Evolutionary conservation across 2,113 vertebrate genomes (phyloP).

Genomic region (Orthonyx spaldingii): DNA sequence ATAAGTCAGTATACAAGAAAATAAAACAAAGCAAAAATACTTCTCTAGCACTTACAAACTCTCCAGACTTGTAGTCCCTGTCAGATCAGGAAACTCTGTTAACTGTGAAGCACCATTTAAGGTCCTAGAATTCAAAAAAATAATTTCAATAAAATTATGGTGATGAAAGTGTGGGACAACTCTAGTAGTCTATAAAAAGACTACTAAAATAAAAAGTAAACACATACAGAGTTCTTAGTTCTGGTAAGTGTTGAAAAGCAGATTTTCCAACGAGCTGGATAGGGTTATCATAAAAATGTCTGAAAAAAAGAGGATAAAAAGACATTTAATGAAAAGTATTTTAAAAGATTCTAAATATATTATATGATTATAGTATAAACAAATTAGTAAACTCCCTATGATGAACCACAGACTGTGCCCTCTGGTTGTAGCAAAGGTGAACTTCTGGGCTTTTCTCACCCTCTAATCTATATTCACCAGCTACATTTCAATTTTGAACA

Average conservation of each 20-base stretch:
- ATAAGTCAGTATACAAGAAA: not conserved
- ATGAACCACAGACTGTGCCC: not conserved
- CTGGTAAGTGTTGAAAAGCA: slow-evolving; percentile 90
- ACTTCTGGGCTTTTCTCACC: not conserved
- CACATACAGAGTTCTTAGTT: slow-evolving; percentile 81
- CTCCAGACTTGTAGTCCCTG: slow-evolving; percentile 86
- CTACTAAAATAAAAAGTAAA: not conserved
- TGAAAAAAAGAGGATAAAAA: slow-evolving; percentile 63
- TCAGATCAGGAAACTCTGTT: slow-evolving; percentile 89
- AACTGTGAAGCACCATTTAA: slow-evolving; percentile 91
- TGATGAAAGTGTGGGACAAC: not conserved
- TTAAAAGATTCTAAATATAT: not conserved
- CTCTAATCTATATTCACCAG: not conserved
- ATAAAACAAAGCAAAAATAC: not conserved
- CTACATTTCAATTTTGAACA: not conserved
- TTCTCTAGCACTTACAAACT: slow-evolving; percentile 83
- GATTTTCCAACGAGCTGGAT: slow-evolving; percentile 88
- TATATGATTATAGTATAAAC: not conserved
- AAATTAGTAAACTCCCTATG: not conserved
- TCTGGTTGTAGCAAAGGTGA: not conserved
- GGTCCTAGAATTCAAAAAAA: slow-evolving; percentile 73
- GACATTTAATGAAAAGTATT: not conserved
- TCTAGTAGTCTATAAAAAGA: not conserved
- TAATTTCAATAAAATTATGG: not conserved
- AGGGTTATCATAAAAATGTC: slow-evolving; percentile 94